phyloP scores from a whole-genome alignment of 2,113 vertebrate species.

The Boulengerochromis microlepis region DNA sequence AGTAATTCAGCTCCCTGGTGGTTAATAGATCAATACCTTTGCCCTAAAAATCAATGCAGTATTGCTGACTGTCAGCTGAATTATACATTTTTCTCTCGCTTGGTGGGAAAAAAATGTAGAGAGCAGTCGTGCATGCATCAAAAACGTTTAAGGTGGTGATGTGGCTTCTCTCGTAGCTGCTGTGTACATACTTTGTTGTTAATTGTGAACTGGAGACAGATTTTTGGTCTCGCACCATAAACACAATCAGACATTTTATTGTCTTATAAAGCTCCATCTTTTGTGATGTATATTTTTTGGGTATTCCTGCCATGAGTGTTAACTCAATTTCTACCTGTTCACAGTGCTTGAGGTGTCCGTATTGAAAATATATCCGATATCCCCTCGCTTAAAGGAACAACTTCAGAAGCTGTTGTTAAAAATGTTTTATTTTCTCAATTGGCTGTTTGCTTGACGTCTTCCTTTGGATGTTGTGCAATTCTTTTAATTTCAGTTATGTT shows the following conservation, averaged over 20 bases:
- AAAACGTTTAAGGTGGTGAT: not conserved
- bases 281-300: not conserved
- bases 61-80: not conserved
- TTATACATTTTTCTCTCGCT: not conserved
- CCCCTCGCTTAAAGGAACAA: not conserved
- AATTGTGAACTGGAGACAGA: slow-evolving; percentile 27
- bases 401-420: not conserved
- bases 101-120: not conserved
- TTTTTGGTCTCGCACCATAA: not conserved
- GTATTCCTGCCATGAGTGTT: not conserved
- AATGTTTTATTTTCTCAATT: slow-evolving; percentile 19
- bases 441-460: not conserved
- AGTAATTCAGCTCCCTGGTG: not conserved
- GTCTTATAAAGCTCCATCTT: not conserved
- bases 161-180: not conserved
- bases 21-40: not conserved
- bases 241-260: not conserved
- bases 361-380: not conserved
- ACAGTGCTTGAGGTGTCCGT: not conserved
- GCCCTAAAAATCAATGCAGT: not conserved
- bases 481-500: slow-evolving; percentile 12
- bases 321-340: not conserved
- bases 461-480: not conserved
- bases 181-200: not conserved
- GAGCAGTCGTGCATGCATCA: not conserved